Conservation (phyloP, 2,113 vertebrate genomes). For the Sphyrna mokarran region DNA sequence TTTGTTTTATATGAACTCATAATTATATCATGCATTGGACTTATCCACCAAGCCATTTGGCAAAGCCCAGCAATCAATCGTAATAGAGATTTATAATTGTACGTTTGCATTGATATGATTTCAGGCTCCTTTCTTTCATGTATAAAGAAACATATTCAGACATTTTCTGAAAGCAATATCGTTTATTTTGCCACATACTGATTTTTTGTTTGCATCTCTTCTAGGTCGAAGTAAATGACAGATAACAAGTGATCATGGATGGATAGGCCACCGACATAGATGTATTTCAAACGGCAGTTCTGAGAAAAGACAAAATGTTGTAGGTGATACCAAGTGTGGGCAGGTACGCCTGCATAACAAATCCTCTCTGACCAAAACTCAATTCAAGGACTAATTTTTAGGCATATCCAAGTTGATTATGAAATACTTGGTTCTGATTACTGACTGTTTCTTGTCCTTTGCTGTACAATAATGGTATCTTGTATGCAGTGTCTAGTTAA, state of each 20-base stretch:
- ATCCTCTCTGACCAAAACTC: conserved; percentile 41
- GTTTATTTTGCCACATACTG: background rate
- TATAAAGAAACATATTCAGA: background rate
- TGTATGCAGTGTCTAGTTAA: conserved; percentile 30
- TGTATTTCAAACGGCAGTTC: conserved; percentile 26
- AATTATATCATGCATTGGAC: background rate
- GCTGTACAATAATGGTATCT: conserved; percentile 30
- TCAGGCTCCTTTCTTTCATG: background rate
- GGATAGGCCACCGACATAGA: background rate
- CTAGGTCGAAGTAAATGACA: conserved; percentile 43
- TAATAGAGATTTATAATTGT: background rate
- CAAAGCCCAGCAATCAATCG: background rate
- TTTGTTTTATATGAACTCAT: background rate
- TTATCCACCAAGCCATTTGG: background rate
- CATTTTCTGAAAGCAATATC: background rate
- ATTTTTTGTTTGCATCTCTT: background rate
- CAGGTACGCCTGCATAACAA: conserved; percentile 32
- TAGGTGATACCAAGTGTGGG: conserved; percentile 35
- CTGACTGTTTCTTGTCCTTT: conserved; percentile 28
- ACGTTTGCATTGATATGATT: background rate
- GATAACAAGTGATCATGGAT: conserved; percentile 16
- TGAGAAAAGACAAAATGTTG: conserved; percentile 12
- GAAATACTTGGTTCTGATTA: conserved; percentile 30
- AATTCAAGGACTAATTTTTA: conserved; percentile 38
- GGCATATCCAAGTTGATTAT: conserved; percentile 25